Conservation (phyloP, 2,797 vertebrate genomes). For the Delichon dasypus region DNA sequence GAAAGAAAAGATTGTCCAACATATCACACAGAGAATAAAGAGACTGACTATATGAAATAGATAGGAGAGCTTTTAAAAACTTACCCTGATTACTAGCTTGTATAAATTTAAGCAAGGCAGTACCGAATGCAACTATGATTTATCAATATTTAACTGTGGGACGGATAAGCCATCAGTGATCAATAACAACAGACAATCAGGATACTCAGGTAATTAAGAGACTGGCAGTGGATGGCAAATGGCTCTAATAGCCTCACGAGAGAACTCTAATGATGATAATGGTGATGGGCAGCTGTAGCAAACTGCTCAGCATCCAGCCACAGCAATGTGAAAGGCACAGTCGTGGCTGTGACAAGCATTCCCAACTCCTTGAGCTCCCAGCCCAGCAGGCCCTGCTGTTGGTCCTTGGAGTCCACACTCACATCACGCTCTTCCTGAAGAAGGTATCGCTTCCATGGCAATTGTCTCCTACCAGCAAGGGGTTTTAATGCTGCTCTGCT, state of each 20-base stretch:
- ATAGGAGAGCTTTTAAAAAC: neutral
- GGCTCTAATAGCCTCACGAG: neutral
- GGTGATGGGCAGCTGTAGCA: neutral
- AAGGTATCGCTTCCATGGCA: neutral
- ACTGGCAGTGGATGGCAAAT: neutral
- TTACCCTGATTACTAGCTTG: neutral
- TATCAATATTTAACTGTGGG: constrained; percentile 3
- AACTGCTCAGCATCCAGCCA: neutral
- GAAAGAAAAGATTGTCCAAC: neutral
- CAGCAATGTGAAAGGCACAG: neutral
- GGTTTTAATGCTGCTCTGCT: neutral
- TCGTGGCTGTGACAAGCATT: neutral
- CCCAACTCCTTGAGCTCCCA: neutral
- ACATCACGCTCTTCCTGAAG: neutral
- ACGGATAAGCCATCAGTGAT: neutral
- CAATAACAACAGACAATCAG: neutral
- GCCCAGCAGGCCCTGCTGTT: neutral
- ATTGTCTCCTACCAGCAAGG: neutral
- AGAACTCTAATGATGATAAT: neutral
- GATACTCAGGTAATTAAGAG: neutral
- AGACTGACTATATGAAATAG: neutral
- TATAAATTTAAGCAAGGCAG: neutral
- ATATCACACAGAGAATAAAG: neutral
- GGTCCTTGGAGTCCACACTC: neutral
- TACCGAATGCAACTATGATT: neutral